A percentile compares a stretch with the other conserved stretches of the same genome.
Conservation (phyloP, 2,888 invertebrate genomes). For the Athalia rosae region DNA sequence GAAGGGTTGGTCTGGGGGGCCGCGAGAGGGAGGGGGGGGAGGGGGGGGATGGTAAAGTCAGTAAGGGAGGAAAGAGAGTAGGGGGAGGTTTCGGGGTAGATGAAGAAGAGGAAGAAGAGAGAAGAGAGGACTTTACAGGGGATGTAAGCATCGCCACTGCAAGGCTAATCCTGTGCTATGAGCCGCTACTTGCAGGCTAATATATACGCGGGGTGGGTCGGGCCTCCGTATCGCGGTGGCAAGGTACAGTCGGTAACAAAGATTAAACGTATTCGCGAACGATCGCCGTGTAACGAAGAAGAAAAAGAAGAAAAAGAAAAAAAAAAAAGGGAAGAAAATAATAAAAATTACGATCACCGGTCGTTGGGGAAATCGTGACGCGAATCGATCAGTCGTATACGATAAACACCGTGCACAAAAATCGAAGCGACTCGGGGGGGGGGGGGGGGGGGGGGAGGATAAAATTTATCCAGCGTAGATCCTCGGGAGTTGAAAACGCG, state of each 20-base stretch:
- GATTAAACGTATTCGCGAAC: slow-evolving; percentile 50
- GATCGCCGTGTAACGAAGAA: background rate
- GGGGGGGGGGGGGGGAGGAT: no score
- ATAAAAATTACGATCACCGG: no score
- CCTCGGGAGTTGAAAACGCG: background rate
- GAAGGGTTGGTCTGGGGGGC: slow-evolving; percentile 51
- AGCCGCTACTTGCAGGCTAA: slow-evolving; percentile 67
- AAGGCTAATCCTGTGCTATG: slow-evolving; percentile 72
- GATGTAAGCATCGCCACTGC: slow-evolving; percentile 72
- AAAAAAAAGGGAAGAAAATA: background rate
- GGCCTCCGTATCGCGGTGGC: slow-evolving; percentile 53
- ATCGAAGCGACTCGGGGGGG: no score
- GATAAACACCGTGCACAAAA: no score
- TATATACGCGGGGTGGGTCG: background rate
- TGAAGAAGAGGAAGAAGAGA: slow-evolving; percentile 52
- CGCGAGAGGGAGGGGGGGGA: slow-evolving; percentile 49
- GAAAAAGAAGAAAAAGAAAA: background rate
- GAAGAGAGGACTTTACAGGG: slow-evolving; percentile 65
- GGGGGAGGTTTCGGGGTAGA: slow-evolving; percentile 49
- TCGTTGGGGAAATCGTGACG: no score
- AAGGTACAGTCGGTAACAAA: slow-evolving; percentile 68
- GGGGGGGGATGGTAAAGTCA: background rate
- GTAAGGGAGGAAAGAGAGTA: slow-evolving; percentile 54
- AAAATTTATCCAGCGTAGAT: no score
- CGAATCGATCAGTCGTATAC: no score